Evolutionary conservation across 2,113 vertebrate genomes (phyloP).

Genomic region (Pseudorasbora parva): DNA sequence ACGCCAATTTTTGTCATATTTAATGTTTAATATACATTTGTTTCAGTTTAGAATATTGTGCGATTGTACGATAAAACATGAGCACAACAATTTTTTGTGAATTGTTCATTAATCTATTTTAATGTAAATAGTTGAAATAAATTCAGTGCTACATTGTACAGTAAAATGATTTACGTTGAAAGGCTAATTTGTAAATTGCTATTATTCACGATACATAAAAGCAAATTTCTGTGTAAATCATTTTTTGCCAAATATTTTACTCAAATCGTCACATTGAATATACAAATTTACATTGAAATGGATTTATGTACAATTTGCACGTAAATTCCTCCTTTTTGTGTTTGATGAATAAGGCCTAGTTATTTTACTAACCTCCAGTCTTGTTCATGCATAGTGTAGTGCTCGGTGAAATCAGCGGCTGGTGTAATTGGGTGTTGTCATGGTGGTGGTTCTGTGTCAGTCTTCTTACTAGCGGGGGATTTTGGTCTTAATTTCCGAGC

Average conservation of each 20-base stretch:
- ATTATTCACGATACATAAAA: background rate
- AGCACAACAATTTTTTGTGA: background rate
- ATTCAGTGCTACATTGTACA: background rate
- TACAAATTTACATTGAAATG: background rate
- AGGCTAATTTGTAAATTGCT: background rate
- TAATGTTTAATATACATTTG: background rate
- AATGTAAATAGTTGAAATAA: background rate
- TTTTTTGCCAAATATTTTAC: background rate
- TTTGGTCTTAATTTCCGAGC: slow-evolving; percentile 53
- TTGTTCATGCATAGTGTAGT: background rate
- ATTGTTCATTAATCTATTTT: background rate
- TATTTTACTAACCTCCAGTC: background rate
- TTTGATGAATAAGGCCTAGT: background rate
- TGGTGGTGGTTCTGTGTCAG: slow-evolving; percentile 72
- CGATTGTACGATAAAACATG: background rate
- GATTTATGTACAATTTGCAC: background rate
- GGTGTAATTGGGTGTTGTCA: slow-evolving; percentile 54
- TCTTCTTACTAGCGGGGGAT: slow-evolving; percentile 40
- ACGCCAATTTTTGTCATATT: background rate
- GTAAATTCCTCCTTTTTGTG: background rate
- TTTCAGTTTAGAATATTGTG: background rate
- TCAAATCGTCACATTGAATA: background rate
- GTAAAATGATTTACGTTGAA: background rate
- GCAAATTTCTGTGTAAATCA: too few relatives aligned
- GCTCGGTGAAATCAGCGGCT: slow-evolving; percentile 17